phyloP scores from a whole-genome alignment of 2,113 vertebrate species.

The Apeltes quadracus region DNA sequence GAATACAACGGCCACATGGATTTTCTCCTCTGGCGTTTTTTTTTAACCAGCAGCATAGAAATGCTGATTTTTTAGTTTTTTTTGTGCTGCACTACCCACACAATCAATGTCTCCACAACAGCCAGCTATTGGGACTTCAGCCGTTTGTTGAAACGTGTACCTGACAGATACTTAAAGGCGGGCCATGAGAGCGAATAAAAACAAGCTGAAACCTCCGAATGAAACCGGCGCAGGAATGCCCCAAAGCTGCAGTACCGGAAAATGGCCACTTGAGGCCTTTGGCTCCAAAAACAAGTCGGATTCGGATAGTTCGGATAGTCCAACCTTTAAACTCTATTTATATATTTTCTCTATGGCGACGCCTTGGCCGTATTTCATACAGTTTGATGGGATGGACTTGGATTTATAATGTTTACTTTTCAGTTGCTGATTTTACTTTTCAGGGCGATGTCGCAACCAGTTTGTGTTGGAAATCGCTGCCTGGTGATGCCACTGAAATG shows the following conservation, averaged over 20 bases:
- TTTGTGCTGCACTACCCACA: slow-evolving; percentile 56
- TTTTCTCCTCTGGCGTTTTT: slow-evolving; percentile 67
- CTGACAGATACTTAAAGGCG: background rate
- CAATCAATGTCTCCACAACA: slow-evolving; percentile 61
- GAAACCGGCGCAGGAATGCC: background rate
- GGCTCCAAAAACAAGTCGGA: background rate
- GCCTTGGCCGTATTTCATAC: background rate
- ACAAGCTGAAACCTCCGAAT: background rate
- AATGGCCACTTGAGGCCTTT: background rate
- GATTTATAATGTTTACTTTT: background rate
- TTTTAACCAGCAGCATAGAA: slow-evolving; percentile 49
- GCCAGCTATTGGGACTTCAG: slow-evolving; percentile 22
- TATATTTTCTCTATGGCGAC: background rate
- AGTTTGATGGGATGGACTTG: background rate
- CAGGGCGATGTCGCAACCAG: background rate
- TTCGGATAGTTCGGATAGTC: too few relatives aligned
- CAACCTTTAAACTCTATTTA: background rate
- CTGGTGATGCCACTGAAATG: slow-evolving; percentile 18
- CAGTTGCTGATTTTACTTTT: background rate
- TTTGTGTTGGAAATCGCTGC: slow-evolving; percentile 1
- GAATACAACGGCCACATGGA: slow-evolving; percentile 63
- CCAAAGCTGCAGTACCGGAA: background rate
- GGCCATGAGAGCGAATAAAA: background rate
- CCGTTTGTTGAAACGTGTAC: slow-evolving; percentile 39
- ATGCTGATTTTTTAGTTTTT: slow-evolving; percentile 68